Conservation (phyloP, 2,797 vertebrate species). For the Macropodus opercularis region DNA sequence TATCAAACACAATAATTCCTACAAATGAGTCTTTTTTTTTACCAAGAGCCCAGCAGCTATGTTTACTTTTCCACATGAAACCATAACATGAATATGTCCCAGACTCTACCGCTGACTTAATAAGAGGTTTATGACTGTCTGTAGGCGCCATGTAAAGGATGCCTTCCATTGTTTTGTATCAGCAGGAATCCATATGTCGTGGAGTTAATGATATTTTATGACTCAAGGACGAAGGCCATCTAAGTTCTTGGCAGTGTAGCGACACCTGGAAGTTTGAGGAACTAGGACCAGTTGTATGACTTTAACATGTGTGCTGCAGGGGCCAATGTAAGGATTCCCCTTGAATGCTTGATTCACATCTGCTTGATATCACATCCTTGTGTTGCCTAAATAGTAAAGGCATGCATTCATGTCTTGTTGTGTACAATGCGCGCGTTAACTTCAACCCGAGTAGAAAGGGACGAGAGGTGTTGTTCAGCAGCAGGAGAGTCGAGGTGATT, state of each 20-base stretch:
- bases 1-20: conserved; percentile 64
- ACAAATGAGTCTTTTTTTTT: conserved; percentile 3
- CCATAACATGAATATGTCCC: conserved; percentile 1
- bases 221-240: conserved; percentile 20
- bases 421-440: background rate
- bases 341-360: background rate
- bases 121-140: conserved; percentile 6
- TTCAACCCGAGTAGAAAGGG: background rate
- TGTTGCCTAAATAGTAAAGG: background rate
- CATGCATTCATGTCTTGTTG: background rate
- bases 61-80: conserved; percentile 36
- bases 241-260: conserved; percentile 35
- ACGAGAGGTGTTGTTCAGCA: background rate
- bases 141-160: conserved; percentile 1
- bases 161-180: conserved; percentile 25
- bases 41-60: background rate
- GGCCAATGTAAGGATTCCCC: conserved; percentile 10
- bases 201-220: conserved; percentile 33
- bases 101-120: conserved; percentile 17
- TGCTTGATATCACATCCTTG: background rate
- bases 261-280: conserved; percentile 28
- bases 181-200: conserved; percentile 44
- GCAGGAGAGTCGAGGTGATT: conserved; percentile 45
- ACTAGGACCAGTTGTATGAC: conserved; percentile 23
- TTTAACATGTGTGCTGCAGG: conserved; percentile 31